These are phyloP conservation scores for Unio delphinus DNA, from an alignment of 2,888 invertebrate genomes.

Conservation along the genomic window DNA sequence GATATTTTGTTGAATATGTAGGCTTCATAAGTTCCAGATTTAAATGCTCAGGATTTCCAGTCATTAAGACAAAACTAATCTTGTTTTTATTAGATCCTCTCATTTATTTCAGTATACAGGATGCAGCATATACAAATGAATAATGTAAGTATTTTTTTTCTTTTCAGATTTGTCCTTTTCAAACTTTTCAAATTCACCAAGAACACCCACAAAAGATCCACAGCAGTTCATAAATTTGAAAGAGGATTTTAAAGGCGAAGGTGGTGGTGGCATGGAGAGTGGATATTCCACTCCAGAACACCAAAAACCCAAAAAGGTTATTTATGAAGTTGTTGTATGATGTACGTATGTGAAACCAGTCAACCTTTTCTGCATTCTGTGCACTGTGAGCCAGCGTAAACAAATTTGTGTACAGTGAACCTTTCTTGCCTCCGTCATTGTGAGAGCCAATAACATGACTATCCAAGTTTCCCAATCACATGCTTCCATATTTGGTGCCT, in stretches of 20 bases:
- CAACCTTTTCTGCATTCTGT: constrained; percentile 1
- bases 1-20: no score
- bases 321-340: constrained; percentile 69
- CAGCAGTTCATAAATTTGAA: constrained; percentile 43
- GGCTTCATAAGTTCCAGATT: no score
- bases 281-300: constrained; percentile 60
- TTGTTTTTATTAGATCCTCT: neutral
- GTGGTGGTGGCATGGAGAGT: constrained; percentile 52
- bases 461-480: constrained; percentile 4
- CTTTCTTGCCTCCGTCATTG: constrained; percentile 37
- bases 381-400: no score
- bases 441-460: constrained; percentile 7
- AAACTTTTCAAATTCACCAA: constrained; percentile 39
- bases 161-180: constrained; percentile 39
- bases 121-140: neutral
- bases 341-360: constrained; percentile 12
- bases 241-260: constrained; percentile 47
- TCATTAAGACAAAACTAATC: no score
- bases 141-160: neutral
- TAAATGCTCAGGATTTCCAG: no score
- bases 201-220: constrained; percentile 55
- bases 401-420: no score
- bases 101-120: neutral
- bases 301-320: constrained; percentile 68
- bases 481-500: constrained; percentile 9